Evolutionary conservation across 2,797 vertebrate species (phyloP).

Genomic region (Aphelocoma californica): DNA sequence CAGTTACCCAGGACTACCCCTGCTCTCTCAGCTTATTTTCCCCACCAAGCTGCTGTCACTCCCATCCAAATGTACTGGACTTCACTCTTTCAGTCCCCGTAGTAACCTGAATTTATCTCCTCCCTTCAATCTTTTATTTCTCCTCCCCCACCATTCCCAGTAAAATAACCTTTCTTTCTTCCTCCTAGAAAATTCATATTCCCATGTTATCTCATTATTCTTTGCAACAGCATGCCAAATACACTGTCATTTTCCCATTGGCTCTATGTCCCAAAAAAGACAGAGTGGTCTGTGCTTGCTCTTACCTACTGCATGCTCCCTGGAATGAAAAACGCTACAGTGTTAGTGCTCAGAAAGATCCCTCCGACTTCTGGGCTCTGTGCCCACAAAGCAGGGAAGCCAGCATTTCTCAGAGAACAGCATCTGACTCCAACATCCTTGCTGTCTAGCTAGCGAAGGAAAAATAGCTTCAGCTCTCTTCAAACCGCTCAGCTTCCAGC

Average conservation of each 20-base stretch:
- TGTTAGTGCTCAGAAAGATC: not conserved
- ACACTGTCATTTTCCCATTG: conserved; percentile 28
- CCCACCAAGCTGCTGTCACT: not conserved
- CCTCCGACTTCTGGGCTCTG: conserved; percentile 5
- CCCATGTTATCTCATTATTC: conserved; percentile 58
- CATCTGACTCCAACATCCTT: conserved; percentile 1
- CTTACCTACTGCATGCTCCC: conserved; percentile 40
- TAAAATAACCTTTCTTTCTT: conserved; percentile 32
- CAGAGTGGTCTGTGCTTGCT: conserved; percentile 13
- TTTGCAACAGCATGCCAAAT: conserved; percentile 48
- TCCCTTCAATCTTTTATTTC: not conserved
- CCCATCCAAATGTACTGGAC: not conserved
- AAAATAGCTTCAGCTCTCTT: not conserved
- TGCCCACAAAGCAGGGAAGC: not conserved
- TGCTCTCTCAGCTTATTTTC: not conserved
- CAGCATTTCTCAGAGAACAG: not conserved
- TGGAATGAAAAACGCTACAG: not conserved
- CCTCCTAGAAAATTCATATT: conserved; percentile 43
- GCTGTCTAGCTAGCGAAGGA: not conserved
- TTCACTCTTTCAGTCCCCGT: not conserved
- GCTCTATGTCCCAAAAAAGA: conserved; percentile 32
- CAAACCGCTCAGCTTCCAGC: not conserved
- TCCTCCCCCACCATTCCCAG: not conserved
- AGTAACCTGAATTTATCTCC: conserved; percentile 24
- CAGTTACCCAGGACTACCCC: not conserved